phyloP scores from a whole-genome alignment of 2,113 vertebrate genomes.

The Chrysochloris asiatica region DNA sequence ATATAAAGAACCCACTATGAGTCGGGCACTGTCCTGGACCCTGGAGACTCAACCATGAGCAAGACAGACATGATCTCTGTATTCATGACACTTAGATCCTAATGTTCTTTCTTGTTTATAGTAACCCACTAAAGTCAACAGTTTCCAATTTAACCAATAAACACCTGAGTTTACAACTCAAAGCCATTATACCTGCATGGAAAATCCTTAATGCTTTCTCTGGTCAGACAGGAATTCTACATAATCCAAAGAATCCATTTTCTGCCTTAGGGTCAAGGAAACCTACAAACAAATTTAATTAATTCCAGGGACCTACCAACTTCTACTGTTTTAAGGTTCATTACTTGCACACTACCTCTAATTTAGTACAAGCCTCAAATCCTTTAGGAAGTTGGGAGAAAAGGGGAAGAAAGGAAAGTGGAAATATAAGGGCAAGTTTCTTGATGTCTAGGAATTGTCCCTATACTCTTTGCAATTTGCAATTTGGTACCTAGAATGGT shows the following conservation, averaged over 20 bases:
- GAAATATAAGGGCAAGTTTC: not conserved
- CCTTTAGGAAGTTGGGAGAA: not conserved
- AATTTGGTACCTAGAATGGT: not conserved
- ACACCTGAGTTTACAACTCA: not conserved
- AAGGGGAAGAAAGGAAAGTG: not conserved
- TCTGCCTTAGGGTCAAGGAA: not conserved
- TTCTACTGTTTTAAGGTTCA: not conserved
- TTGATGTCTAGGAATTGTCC: conserved; percentile 6
- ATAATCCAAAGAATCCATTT: conserved; percentile 2
- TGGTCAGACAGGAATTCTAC: not conserved
- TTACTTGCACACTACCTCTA: not conserved
- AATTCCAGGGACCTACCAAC: not conserved
- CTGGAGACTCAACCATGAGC: not conserved
- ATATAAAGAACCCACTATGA: not conserved
- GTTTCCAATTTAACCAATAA: not conserved
- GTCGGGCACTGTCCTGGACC: not conserved
- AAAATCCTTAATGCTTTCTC: not conserved
- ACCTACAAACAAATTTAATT: not conserved
- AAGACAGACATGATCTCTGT: not conserved
- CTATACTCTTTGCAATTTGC: not conserved
- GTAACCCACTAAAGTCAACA: not conserved
- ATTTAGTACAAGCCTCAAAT: not conserved
- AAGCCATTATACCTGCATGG: not conserved
- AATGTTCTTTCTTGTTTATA: not conserved
- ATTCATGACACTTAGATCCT: not conserved